Evolutionary conservation across 2,113 vertebrate species (phyloP), one percentile per base, ranked within the genome.

Genomic region (Chauna torquata): DNA sequence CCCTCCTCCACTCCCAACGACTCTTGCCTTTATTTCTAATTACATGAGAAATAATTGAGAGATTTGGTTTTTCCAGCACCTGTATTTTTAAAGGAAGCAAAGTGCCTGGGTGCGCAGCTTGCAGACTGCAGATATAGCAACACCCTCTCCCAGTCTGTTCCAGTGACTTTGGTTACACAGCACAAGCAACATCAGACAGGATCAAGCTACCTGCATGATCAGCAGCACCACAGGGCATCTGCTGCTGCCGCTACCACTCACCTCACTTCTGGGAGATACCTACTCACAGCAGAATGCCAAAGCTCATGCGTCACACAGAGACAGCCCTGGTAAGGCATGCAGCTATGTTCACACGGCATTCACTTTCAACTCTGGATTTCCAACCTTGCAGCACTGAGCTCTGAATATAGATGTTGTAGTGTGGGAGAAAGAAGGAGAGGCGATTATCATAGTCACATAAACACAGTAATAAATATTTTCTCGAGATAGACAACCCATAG

Each of bases 141-240:
- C 3, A 11, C 12, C 55, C 34, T 50, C 62, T 54, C 24, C 45
- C 28, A 65, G 16, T 3, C 38, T 52, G 13, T 77, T 44, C 24
- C 69, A 38, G 47, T 25, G 25, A 25, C 36, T 91, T 32, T 11
- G 25, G 69, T 49, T 20, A n/a, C 11, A 3, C n/a, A 77, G 55
- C 44, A 68, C 0, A 0, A 61, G 49, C 28, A 79, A 0, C 8
- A 42, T 32, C 24, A 36, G 6, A 14, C 27, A 75, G n/a, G 2
- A 3, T 9, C 28, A 55, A 45, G 49, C 34, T 25, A 50, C 0
- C 0, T 74, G 19, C 3, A 1, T 20, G 3, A 68, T 12, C 70
- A 82, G 42, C n/a, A 76, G 71, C 61, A 71, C n/a, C 25, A 12
- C 1, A 4, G 10, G 18, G 16, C 49, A 91, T 6, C 58, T 64